phyloP scores from a whole-genome alignment of 2,888 invertebrate species.

The Orchesellides sinensis region DNA sequence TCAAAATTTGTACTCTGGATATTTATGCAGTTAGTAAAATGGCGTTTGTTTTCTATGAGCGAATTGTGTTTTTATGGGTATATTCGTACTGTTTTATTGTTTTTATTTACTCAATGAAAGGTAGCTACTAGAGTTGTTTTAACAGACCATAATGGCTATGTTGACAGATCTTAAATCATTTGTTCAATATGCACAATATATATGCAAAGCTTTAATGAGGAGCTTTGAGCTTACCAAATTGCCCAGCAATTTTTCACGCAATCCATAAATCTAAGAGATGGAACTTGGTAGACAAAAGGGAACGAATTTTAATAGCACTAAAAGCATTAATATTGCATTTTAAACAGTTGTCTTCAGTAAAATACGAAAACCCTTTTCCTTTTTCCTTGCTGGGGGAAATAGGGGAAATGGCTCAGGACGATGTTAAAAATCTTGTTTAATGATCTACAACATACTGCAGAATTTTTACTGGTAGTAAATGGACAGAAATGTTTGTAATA shows the following conservation, averaged over 20 bases:
- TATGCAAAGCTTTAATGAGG: constrained; percentile 45
- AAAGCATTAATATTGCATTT: constrained; percentile 49
- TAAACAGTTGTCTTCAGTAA: constrained; percentile 43
- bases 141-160: constrained; percentile 23
- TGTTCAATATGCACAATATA: constrained; percentile 4
- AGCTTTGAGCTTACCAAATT: constrained; percentile 41
- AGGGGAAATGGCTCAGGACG: constrained; percentile 1
- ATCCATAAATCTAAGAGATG: constrained; percentile 29
- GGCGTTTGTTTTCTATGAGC: no score
- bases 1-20: no score
- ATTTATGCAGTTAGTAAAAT: no score
- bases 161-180: constrained; percentile 47
- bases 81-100: no score
- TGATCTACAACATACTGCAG: constrained; percentile 8
- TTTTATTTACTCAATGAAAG: no score
- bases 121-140: no score
- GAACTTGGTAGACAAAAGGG: background rate
- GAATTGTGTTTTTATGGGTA: no score
- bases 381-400: constrained; percentile 4
- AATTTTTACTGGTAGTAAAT: background rate
- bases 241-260: constrained; percentile 34
- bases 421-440: constrained; percentile 34
- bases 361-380: constrained; percentile 30
- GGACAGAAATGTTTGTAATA: background rate
- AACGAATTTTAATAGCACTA: constrained; percentile 11